Percentiles rank a stretch among this genome's conserved stretches.
Conservation (phyloP, 2,797 vertebrate species). For the Tokudaia tokunoshimensis region DNA sequence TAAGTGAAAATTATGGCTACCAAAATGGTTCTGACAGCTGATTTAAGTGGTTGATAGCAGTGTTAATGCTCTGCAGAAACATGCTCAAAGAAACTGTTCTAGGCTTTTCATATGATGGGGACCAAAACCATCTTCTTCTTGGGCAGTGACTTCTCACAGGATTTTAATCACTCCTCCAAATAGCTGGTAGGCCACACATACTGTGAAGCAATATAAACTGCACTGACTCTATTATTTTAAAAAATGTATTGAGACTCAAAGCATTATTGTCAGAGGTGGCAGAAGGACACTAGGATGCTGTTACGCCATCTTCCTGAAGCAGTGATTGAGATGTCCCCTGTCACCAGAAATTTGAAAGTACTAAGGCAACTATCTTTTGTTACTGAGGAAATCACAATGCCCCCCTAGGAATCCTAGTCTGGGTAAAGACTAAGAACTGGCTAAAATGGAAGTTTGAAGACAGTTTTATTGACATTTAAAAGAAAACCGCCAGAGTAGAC, state of each 20-base stretch:
- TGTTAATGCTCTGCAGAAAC: constrained; percentile 74
- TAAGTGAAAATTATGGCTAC: constrained; percentile 80
- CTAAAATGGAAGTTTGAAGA: neutral
- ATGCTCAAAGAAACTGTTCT: constrained; percentile 67
- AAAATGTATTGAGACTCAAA: neutral
- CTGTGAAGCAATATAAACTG: neutral
- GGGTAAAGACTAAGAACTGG: neutral
- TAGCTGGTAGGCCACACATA: neutral
- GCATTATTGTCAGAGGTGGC: rapidly evolving
- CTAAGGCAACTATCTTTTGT: neutral
- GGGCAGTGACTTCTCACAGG: constrained; percentile 48
- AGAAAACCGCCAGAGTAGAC: neutral
- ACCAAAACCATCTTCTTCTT: constrained; percentile 72
- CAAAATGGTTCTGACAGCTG: constrained; percentile 74
- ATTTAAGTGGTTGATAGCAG: constrained; percentile 73
- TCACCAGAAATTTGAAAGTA: neutral
- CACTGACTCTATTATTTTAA: neutral
- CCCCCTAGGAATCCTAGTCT: neutral
- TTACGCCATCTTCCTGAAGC: rapidly evolving
- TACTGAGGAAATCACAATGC: neutral
- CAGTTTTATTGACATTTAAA: neutral
- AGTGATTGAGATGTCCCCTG: neutral
- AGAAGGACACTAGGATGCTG: neutral
- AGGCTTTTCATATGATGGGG: constrained; percentile 49
- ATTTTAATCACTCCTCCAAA: constrained; percentile 50